Evolutionary conservation across 1,140 invertebrate genomes (phyloP), one percentile per base, ranked within the genome.

Genomic region (Hyphantria cunea): DNA sequence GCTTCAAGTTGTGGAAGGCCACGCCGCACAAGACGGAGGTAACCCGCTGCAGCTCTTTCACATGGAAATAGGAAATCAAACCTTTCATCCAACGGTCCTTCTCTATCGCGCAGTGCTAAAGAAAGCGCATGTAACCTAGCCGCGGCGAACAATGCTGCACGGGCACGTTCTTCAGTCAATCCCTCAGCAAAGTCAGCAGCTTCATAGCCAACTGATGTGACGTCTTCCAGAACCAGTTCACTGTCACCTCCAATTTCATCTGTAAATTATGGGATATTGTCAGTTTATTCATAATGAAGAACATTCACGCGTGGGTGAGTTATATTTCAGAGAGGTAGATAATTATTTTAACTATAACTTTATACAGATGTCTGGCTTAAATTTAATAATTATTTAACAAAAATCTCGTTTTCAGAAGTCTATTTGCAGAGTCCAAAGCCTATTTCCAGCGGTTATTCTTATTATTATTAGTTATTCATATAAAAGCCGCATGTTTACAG

Each of bases 51-150:
- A 0, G 95, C 95, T 62, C 93, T 90, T 2, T 94, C 93, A 7
- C 95, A 95, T 72, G 95, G 94, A 66, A 96, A 96, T 5, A 96
- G 91, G 70, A 96, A 96, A 7, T 93, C 93, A 72, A 95, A 96
- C 55, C 93, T 92, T 65, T 95, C 93, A 10, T 94, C 93, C 0
- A 96, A 80, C 0, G 92, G 83, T 6, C 91, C 92, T 52, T 94
- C 93, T 66, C 93, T 92, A 2, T 95, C 91, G 50, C 94, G 94
- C 41, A 95, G 82, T 0, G 93, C 92, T 0, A 96, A 80, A 0
- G 95, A 95, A 0, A 95, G 84, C 0, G 94, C 95, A 78, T 96
- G 96, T 0, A 96, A 85, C 54, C 92, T 84, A 0, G 95, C 95
- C 6, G 96, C 93, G 0, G 95, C 93, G 42, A 92, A 92, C 0